phyloP scores from a whole-genome alignment of 2,113 vertebrate genomes.

The Pitta sordida region DNA sequence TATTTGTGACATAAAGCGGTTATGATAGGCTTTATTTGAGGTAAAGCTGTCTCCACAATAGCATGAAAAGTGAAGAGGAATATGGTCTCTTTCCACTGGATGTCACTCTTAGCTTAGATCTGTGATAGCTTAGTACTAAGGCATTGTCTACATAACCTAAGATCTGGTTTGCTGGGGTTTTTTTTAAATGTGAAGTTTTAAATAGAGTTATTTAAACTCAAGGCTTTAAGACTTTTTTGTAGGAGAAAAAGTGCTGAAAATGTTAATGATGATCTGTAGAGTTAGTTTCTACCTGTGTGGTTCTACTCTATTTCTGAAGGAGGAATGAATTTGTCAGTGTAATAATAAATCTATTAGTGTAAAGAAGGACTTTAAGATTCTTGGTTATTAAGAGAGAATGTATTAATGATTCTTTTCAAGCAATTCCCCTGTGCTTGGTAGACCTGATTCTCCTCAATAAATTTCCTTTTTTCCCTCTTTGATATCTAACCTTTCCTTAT shows the following conservation, averaged over 20 bases:
- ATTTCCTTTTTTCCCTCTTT: background rate
- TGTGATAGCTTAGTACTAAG: background rate
- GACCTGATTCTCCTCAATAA: background rate
- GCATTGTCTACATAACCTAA: background rate
- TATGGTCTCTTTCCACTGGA: slow-evolving; percentile 46
- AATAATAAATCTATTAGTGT: background rate
- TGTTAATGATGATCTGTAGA: background rate
- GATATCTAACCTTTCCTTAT: background rate
- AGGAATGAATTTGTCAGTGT: background rate
- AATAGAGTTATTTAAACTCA: background rate
- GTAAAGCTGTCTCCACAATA: background rate
- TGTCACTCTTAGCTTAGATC: slow-evolving; percentile 49
- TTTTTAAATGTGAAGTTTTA: background rate
- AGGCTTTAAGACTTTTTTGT: background rate
- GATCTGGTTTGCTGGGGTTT: background rate
- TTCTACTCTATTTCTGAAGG: background rate
- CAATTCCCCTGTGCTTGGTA: background rate
- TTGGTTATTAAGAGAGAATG: background rate
- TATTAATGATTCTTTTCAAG: background rate
- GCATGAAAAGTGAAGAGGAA: background rate
- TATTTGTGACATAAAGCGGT: background rate
- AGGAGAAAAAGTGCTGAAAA: background rate
- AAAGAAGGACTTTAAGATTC: background rate
- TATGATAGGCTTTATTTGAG: background rate
- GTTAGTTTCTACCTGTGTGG: background rate